Evolutionary conservation across 2,113 vertebrate genomes (phyloP).

Genomic region (Sinocyclocheilus maitianheensis): DNA sequence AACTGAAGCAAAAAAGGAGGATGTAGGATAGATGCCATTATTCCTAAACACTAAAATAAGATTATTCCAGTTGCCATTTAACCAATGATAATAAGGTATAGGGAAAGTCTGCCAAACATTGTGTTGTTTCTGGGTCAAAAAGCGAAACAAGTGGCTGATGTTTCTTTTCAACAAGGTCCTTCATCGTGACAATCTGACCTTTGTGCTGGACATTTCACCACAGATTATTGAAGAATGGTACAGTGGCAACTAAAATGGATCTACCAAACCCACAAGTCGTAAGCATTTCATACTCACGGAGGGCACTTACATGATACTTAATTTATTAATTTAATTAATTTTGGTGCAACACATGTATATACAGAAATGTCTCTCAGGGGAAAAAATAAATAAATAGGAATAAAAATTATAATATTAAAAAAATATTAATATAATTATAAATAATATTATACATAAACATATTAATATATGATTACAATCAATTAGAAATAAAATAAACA

Average conservation of each 20-base stretch:
- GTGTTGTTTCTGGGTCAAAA: not conserved
- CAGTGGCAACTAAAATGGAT: not conserved
- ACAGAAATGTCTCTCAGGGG: not conserved
- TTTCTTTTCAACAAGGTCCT: conserved; percentile 5
- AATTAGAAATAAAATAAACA: no score
- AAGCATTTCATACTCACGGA: not conserved
- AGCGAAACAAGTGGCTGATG: not conserved
- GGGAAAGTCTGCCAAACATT: not conserved
- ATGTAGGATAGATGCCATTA: not conserved
- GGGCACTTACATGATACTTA: no score
- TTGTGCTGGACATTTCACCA: not conserved
- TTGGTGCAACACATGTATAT: not conserved
- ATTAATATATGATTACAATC: no score
- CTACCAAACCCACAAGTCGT: not conserved
- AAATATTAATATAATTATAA: no score
- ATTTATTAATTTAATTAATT: no score
- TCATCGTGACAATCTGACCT: not conserved
- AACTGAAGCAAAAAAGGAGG: not conserved
- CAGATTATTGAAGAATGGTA: not conserved
- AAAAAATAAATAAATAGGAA: no score
- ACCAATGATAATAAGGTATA: not conserved
- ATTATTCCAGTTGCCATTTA: not conserved
- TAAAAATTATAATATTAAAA: no score
- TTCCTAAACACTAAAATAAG: not conserved
- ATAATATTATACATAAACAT: no score